These are phyloP conservation scores for Unio pictorum DNA, from an alignment of 2,888 invertebrate species.

Conservation along the genomic window DNA sequence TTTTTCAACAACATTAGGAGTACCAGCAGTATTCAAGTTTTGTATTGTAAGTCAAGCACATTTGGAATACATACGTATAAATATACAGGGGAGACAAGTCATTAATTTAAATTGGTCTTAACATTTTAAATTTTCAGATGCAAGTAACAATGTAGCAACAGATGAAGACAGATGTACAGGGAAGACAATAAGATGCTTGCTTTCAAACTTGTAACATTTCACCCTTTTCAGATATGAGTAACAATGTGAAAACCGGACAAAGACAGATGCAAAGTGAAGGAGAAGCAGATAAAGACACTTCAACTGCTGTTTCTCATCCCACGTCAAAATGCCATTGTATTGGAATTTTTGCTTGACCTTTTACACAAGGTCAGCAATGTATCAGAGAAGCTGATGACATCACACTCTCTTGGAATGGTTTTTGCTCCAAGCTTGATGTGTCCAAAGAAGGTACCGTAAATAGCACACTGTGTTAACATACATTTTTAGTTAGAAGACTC, in stretches of 20 bases:
- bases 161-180: slow-evolving; percentile 11
- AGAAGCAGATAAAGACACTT: slow-evolving; percentile 76
- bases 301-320: slow-evolving; percentile 88
- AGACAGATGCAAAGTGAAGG: slow-evolving; percentile 69
- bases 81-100: too few relatives aligned
- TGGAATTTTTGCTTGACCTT: slow-evolving; percentile 85
- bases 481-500: too few relatives aligned
- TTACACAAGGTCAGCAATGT: slow-evolving; percentile 82
- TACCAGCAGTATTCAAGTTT: too few relatives aligned
- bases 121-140: too few relatives aligned
- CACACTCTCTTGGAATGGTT: slow-evolving; percentile 89
- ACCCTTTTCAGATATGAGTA: slow-evolving; percentile 43
- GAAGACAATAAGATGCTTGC: neutral
- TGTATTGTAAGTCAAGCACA: too few relatives aligned
- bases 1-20: too few relatives aligned
- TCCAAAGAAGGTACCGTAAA: slow-evolving; percentile 81
- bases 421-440: slow-evolving; percentile 93
- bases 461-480: too few relatives aligned
- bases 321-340: slow-evolving; percentile 81
- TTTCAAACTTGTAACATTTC: too few relatives aligned
- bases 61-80: too few relatives aligned
- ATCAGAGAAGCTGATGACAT: slow-evolving; percentile 87
- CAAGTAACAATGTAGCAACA: too few relatives aligned
- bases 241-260: slow-evolving; percentile 34
- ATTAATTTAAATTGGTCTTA: too few relatives aligned